phyloP scores from a whole-genome alignment of 1,140 invertebrate species.

The Hetaerina americana region DNA sequence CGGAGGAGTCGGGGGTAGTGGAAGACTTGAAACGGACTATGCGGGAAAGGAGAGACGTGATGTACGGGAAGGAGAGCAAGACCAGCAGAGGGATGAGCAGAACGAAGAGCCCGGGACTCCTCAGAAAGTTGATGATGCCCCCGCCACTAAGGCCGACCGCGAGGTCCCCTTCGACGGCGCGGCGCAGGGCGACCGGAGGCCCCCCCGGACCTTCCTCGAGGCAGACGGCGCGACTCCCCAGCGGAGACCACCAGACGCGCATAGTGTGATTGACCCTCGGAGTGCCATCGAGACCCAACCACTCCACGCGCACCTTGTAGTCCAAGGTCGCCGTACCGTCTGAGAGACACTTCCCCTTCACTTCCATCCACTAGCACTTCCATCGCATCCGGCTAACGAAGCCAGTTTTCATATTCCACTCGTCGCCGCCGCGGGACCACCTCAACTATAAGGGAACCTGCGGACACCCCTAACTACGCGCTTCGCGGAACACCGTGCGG shows the following conservation, averaged over 20 bases:
- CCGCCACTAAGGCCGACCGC: too few relatives aligned
- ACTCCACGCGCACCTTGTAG: constrained; percentile 11
- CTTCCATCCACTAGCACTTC: neutral
- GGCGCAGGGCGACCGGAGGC: neutral
- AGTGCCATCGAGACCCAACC: constrained; percentile 8
- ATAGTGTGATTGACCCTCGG: constrained; percentile 5
- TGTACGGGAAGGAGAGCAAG: neutral
- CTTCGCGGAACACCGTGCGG: neutral
- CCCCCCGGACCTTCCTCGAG: neutral
- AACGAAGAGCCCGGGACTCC: neutral
- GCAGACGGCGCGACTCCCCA: constrained; percentile 1
- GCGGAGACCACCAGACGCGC: constrained; percentile 3
- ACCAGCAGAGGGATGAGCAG: neutral
- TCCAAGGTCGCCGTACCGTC: neutral
- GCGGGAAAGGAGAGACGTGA: neutral
- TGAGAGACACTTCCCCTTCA: neutral
- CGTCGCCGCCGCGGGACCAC: neutral
- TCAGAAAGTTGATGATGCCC: neutral
- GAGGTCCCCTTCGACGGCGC: neutral
- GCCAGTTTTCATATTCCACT: too few relatives aligned
- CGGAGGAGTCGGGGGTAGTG: neutral
- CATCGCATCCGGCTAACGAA: neutral
- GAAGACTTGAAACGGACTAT: neutral
- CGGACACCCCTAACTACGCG: neutral
- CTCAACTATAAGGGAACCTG: neutral